Percentiles rank a stretch among this genome's conserved stretches.
Conservation (phyloP, 2,888 invertebrate genomes). For the Morinoia aosen region DNA sequence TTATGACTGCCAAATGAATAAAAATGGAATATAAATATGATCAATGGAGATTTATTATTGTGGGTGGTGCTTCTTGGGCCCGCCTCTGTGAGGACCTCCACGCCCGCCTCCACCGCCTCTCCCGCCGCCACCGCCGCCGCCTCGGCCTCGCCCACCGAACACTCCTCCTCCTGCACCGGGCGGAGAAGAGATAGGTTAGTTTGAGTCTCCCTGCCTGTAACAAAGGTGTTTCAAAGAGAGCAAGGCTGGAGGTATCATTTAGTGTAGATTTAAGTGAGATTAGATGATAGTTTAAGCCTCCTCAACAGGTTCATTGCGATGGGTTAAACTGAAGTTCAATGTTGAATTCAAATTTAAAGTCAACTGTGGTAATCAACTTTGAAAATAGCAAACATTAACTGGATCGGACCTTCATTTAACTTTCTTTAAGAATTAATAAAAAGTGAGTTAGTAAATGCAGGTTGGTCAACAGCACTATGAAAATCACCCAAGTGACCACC, state of each 20-base stretch:
- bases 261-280: no score
- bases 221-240: neutral
- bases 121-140: conserved; percentile 48
- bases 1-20: neutral
- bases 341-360: no score
- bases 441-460: no score
- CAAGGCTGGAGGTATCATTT: neutral
- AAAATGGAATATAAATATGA: neutral
- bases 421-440: no score
- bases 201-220: neutral
- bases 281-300: no score
- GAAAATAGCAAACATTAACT: no score
- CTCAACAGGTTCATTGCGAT: no score
- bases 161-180: conserved; percentile 23
- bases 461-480: no score
- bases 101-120: conserved; percentile 60
- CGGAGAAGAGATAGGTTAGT: neutral
- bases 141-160: conserved; percentile 65
- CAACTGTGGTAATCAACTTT: no score
- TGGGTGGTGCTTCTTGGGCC: conserved; percentile 1
- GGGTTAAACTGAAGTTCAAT: no score
- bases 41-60: neutral
- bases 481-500: no score
- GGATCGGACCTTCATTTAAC: no score
- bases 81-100: conserved; percentile 53